Evolutionary conservation across 1,140 invertebrate species (phyloP), one percentile per base, ranked within the genome.

Genomic region (Plodia interpunctella): DNA sequence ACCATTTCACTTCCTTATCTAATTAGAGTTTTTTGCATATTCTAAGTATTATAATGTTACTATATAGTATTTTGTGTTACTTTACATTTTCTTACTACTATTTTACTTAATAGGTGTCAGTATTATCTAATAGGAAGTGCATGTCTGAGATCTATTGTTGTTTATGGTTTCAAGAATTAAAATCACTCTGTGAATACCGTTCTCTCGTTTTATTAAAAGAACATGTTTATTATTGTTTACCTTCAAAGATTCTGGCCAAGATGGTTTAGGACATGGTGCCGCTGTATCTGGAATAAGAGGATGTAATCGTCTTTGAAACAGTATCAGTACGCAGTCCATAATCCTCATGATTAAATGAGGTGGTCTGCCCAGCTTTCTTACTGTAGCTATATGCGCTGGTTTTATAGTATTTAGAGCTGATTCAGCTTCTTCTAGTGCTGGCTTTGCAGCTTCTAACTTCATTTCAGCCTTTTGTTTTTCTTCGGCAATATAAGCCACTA

Each of bases 331-430:
- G 78, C 96, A 97, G 76, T 99, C 98, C 98, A 99, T 99, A 66
- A 99, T 98, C 68, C 97, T 92, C 97, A 98, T 98, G 70, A 99
- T 99, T 0, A 99, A 90, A 90, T 98, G 97, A 5, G 98, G 98
- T 0, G 98, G 98, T 70, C 97, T 91, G 10, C 97, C 97, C 21
- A 99, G 87, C 90, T 98, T 99, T 68, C 98, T 92, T 0, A 99
- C 97, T 11, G 97, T 98, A 9, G 98, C 97, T 74, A 99, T 99
- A 83, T 99, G 98, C 2, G 97, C 96, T 55, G 97, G 97, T 87
- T 98, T 98, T 57, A 99, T 99, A 0, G 98, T 99, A 73, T 99
- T 98, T 6, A 99, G 90, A 5, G 98, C 98, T 52, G 96, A 94
- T 90, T 99, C 97, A 0, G 98, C 98, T 91, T 98, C 97, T 85